These are phyloP conservation scores for Notarius quadriscutis DNA, from an alignment of 2,113 vertebrate species.

Conservation along the genomic window DNA sequence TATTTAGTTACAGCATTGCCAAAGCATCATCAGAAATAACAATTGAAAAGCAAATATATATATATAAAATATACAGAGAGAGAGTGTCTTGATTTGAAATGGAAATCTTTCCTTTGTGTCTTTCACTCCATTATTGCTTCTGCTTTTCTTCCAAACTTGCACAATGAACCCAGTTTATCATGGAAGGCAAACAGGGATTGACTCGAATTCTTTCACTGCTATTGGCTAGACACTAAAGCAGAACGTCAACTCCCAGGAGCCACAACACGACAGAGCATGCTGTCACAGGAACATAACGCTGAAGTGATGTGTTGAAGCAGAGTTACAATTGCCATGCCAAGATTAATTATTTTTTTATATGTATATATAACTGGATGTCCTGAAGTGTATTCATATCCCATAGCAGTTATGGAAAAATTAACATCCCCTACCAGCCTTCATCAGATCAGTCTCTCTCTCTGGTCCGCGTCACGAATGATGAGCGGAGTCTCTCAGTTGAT, in stretches of 20 bases:
- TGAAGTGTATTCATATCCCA: neutral
- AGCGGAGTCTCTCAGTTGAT: no score
- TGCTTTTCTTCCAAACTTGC: neutral
- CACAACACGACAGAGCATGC: neutral
- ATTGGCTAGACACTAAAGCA: neutral
- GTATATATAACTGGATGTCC: no score
- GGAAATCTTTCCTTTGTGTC: neutral
- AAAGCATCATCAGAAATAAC: neutral
- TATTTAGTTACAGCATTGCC: neutral
- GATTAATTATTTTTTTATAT: neutral
- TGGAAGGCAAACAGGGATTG: neutral
- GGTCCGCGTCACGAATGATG: no score
- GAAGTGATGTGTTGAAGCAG: neutral
- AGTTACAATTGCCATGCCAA: neutral
- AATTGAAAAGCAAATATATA: neutral
- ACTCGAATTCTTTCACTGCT: slow-evolving; percentile 4
- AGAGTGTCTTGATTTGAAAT: slow-evolving; percentile 1
- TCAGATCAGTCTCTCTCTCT: no score
- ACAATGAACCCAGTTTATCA: slow-evolving; percentile 26
- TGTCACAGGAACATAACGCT: neutral
- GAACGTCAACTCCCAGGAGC: neutral
- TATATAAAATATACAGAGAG: no score
- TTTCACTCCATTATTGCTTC: neutral
- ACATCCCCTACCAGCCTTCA: no score
- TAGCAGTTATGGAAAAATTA: neutral